Conservation (phyloP, 2,888 invertebrate species). For the Xestia c-nigrum region DNA sequence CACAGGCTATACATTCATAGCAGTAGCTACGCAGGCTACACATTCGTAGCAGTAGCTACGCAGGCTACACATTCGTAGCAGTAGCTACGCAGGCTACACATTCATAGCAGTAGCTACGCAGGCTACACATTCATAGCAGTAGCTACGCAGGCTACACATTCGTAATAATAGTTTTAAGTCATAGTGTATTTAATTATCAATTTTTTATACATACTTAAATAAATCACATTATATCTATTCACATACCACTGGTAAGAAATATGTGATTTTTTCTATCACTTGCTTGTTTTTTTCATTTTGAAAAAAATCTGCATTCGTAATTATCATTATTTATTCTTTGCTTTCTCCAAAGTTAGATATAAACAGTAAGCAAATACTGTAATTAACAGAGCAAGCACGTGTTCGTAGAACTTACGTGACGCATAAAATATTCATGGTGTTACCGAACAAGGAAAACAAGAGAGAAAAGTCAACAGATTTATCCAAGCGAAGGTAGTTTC, state of each 20-base stretch:
- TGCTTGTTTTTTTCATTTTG: too few relatives aligned
- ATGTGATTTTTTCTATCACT: too few relatives aligned
- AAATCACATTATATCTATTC: background rate
- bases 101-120: too few relatives aligned
- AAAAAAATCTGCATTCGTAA: too few relatives aligned
- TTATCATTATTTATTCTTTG: too few relatives aligned
- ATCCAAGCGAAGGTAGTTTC: background rate
- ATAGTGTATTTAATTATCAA: background rate
- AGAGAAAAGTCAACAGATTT: conserved; percentile 4
- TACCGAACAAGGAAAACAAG: conserved; percentile 6
- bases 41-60: conserved; percentile 11
- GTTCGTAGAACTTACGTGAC: background rate
- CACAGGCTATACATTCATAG: too few relatives aligned
- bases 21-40: too few relatives aligned
- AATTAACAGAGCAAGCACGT: background rate
- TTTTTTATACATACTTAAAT: background rate
- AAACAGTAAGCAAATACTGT: background rate
- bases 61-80: conserved; percentile 23
- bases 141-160: conserved; percentile 22
- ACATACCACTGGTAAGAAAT: background rate
- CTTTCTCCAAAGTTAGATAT: too few relatives aligned
- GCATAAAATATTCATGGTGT: conserved; percentile 18
- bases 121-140: conserved; percentile 21
- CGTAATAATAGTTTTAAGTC: conserved; percentile 16
- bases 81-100: too few relatives aligned